Evolutionary conservation across 2,888 invertebrate genomes (phyloP).

Genomic region (Balanococcus diminutus): DNA sequence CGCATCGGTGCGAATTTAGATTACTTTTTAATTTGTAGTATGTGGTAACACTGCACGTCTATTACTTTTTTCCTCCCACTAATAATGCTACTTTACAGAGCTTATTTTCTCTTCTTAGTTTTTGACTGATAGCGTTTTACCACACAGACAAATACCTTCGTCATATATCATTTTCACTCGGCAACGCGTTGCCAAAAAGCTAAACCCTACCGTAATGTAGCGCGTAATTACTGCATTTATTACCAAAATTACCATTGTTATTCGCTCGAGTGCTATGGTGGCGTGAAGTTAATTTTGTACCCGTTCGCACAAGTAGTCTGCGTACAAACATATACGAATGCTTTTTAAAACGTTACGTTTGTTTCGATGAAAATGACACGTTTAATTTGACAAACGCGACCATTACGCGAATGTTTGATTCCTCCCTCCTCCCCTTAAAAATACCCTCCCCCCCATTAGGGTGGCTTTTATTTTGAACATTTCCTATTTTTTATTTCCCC

Average conservation of each 20-base stretch:
- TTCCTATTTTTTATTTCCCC: too few relatives aligned
- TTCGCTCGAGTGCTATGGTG: slow-evolving; percentile 14
- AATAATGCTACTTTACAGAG: background rate
- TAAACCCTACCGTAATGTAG: slow-evolving; percentile 45
- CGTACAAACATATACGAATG: background rate
- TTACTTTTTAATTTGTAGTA: background rate
- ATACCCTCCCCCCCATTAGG: too few relatives aligned
- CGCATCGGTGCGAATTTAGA: background rate
- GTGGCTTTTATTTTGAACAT: too few relatives aligned
- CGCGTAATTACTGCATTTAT: slow-evolving; percentile 52
- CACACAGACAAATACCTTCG: slow-evolving; percentile 32
- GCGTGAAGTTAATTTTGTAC: background rate
- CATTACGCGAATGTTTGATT: background rate
- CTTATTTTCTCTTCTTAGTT: slow-evolving; percentile 31
- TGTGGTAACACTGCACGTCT: background rate
- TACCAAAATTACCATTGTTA: slow-evolving; percentile 46
- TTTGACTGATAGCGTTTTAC: slow-evolving; percentile 45
- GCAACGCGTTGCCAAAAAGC: slow-evolving; percentile 32
- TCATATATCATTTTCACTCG: slow-evolving; percentile 44
- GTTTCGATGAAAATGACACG: background rate
- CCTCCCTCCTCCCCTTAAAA: background rate
- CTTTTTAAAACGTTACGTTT: background rate
- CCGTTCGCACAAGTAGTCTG: background rate
- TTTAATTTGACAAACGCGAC: background rate
- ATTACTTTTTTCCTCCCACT: slow-evolving; percentile 21